Evolutionary conservation across 2,797 vertebrate species (phyloP), one percentile per base, ranked within the genome.

Genomic region (Falco columbarius): DNA sequence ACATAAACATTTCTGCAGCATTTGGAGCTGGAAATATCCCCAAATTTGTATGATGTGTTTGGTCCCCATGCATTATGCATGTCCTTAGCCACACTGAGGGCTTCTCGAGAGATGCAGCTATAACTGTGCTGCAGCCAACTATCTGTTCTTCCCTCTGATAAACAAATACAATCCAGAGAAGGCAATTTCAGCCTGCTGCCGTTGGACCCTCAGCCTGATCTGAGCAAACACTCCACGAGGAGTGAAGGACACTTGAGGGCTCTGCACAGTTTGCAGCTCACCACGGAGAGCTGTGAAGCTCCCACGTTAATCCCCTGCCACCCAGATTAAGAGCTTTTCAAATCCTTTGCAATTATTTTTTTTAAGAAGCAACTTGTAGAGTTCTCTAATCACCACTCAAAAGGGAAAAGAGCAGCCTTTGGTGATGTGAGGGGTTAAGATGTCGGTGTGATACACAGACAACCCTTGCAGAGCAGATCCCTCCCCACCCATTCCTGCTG

Each of bases 231-330:
- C 30, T 71, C 56, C 20, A 22, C 0, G 1, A 30, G 42, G 44
- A 52, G 34, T 3, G 42, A 32, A 68, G 85, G 86, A 49, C 56
- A 26, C 70, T 67, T 2, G 16, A 80, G 88, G 59, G 77, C 65
- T 79, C 62, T 47, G 36, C 38, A 42, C 3, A 5, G 22, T 75
- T 85, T 55, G 34, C 34, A 46, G 58, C 55, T 81, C 38, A 14
- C 22, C 44, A 22, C 0, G 0, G 19, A 27, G 52, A 29, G 27
- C 72, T 65, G 46, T 3, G 3, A 16, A 20, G 21, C 30, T 56
- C 55, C 67, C 6, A 0, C 20, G 80, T 72, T 56, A 71, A 62
- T 27, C 59, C 81, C 63, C 56, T 61, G 36, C n/a, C 66, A 21
- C 58, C 76, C 70, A 42, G 46, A 38, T 36, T 46, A 24, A 71